phyloP scores from a whole-genome alignment of 2,888 invertebrate species.

The Eucera pruinosa region DNA sequence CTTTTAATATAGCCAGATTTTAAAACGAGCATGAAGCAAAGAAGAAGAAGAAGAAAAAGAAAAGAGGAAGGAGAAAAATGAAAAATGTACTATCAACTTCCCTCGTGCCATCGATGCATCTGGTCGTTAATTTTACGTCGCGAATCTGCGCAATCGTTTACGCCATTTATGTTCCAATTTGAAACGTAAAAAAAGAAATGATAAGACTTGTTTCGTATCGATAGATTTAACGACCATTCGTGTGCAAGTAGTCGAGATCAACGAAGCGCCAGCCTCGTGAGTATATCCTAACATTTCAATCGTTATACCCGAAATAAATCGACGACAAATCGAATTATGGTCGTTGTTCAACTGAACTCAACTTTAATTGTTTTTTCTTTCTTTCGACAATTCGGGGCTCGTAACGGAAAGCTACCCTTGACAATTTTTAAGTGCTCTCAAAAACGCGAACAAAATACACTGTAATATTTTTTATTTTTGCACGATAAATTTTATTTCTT shows the following conservation, averaged over 20 bases:
- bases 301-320: constrained; percentile 68
- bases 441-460: no score
- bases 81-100: constrained; percentile 54
- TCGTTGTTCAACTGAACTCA: constrained; percentile 53
- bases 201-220: constrained; percentile 45
- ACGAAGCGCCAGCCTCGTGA: constrained; percentile 64
- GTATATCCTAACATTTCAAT: constrained; percentile 69
- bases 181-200: not conserved
- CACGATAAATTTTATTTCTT: no score
- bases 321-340: constrained; percentile 60
- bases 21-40: constrained; percentile 20
- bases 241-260: constrained; percentile 61
- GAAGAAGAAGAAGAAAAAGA: not conserved
- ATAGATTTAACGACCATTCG: constrained; percentile 57
- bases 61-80: constrained; percentile 2
- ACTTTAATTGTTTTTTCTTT: not conserved
- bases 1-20: constrained; percentile 64
- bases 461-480: no score
- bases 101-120: constrained; percentile 58
- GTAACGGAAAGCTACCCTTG: not conserved
- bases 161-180: constrained; percentile 16
- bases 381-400: not conserved
- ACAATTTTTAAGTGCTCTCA: no score
- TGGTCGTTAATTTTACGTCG: constrained; percentile 55
- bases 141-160: constrained; percentile 23